Conservation (phyloP, 2,797 vertebrate genomes). For the Coilia nasus region DNA sequence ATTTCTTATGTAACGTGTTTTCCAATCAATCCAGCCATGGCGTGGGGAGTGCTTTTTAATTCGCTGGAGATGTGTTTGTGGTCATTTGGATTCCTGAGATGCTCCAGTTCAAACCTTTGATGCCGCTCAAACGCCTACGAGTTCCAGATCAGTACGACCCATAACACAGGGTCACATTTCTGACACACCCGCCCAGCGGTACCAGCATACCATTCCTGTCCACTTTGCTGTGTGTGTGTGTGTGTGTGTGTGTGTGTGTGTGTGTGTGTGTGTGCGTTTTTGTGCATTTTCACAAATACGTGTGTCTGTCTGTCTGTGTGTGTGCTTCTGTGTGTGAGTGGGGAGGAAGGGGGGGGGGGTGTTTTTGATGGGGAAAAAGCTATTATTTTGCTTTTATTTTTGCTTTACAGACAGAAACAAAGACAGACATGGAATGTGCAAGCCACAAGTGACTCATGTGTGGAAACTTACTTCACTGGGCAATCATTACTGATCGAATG, state of each 20-base stretch:
- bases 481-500: too few species aligned
- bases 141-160: background rate
- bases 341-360: too few species aligned
- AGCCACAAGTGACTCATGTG: too few species aligned
- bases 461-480: too few species aligned
- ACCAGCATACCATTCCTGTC: background rate
- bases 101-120: background rate
- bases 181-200: background rate
- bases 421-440: too few species aligned
- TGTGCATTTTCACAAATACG: too few species aligned
- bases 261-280: too few species aligned
- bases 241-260: slow-evolving; percentile 1
- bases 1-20: background rate
- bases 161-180: background rate
- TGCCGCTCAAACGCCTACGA: background rate
- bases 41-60: background rate
- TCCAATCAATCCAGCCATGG: background rate
- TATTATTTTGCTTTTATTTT: too few species aligned
- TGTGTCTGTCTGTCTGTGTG: too few species aligned
- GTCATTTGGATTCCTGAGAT: background rate
- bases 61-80: background rate
- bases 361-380: too few species aligned
- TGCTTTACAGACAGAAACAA: too few species aligned
- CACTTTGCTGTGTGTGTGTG: background rate
- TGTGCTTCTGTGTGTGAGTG: too few species aligned